Conservation (phyloP, 2,888 invertebrate genomes). For the Drosophila nigricruria region DNA sequence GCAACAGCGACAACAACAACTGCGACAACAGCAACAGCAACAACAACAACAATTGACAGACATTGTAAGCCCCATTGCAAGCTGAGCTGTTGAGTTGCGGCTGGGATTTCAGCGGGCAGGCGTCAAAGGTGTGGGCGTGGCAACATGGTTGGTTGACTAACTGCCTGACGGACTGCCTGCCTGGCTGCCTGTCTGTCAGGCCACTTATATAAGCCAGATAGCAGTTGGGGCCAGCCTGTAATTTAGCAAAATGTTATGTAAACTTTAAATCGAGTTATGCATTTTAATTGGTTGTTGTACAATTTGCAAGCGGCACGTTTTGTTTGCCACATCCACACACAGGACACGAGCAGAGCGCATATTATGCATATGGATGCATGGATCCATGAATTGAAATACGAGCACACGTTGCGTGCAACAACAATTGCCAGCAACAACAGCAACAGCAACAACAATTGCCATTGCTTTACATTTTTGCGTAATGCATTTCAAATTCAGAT, state of each 20-base stretch:
- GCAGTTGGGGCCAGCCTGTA: slow-evolving; percentile 69
- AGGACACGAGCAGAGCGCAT: slow-evolving; percentile 40
- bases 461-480: slow-evolving; percentile 59
- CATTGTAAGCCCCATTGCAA: slow-evolving; percentile 78
- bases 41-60: slow-evolving; percentile 67
- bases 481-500: slow-evolving; percentile 64
- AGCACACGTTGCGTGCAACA: slow-evolving; percentile 36
- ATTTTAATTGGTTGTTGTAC: slow-evolving; percentile 81
- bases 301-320: slow-evolving; percentile 79
- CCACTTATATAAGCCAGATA: slow-evolving; percentile 76
- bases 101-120: slow-evolving; percentile 29
- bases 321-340: slow-evolving; percentile 75
- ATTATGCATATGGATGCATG: slow-evolving; percentile 64
- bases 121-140: slow-evolving; percentile 3
- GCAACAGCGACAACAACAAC: slow-evolving; percentile 61
- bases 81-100: slow-evolving; percentile 68
- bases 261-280: slow-evolving; percentile 82
- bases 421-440: slow-evolving; percentile 18
- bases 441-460: slow-evolving; percentile 33
- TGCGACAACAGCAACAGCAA: slow-evolving; percentile 30
- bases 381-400: slow-evolving; percentile 53
- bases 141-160: slow-evolving; percentile 22
- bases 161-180: slow-evolving; percentile 7
- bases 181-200: slow-evolving; percentile 40
- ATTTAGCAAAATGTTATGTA: slow-evolving; percentile 80